phyloP scores from a whole-genome alignment of 2,797 vertebrate genomes.

The Xiphorhynchus erythropygius region DNA sequence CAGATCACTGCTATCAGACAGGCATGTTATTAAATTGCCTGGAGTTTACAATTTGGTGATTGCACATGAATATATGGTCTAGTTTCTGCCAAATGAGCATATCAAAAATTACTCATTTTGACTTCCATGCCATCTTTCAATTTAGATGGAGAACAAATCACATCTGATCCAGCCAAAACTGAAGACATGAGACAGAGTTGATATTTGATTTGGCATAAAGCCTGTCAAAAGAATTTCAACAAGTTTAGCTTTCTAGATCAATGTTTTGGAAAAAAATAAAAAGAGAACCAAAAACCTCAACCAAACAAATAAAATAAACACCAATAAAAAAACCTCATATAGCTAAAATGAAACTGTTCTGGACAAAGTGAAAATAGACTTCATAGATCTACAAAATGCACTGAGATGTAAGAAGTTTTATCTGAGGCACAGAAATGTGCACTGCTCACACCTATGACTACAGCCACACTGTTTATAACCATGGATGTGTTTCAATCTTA shows the following conservation, averaged over 20 bases:
- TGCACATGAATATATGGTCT: neutral
- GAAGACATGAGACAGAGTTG: accelerated
- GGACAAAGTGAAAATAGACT: neutral
- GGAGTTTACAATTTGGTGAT: neutral
- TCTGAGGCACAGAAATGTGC: neutral
- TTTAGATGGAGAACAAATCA: neutral
- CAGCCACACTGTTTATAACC: neutral
- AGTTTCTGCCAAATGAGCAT: neutral
- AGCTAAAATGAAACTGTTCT: neutral
- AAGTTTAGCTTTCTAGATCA: neutral
- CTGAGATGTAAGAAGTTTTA: neutral
- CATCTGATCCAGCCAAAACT: neutral
- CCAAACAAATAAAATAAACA: neutral
- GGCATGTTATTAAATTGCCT: neutral
- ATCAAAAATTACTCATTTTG: neutral
- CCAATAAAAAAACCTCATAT: neutral
- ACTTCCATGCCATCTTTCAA: neutral
- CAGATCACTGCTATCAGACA: neutral
- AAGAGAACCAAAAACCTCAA: neutral
- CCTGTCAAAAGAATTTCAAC: neutral
- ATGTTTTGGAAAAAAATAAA: neutral
- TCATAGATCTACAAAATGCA: neutral
- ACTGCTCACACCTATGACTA: neutral
- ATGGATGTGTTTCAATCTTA: neutral
- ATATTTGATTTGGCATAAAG: neutral